Base-by-base conservation (phyloP, 1,140 invertebrate species). In the Aethina tumida region DNA sequence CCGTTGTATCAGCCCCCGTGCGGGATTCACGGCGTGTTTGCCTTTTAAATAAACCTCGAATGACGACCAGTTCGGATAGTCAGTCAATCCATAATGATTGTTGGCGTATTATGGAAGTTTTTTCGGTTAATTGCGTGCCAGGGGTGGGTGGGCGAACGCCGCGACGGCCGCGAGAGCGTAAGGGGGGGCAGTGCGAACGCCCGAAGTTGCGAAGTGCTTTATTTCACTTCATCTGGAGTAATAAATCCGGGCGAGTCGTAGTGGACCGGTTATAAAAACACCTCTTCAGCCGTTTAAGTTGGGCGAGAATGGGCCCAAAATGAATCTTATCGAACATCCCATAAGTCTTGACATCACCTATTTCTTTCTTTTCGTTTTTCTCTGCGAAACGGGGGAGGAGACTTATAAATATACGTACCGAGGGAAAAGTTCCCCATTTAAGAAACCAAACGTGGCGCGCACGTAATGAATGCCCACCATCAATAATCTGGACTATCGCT, bases 301-400 rank as follows among this genome's bases (percentile, higher is more conserved):
- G 41, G n/a, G 41, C 43, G 51, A 47, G 45, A 45, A 37, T 46
- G 48, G 55, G 55, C 54, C 52, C 54, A 59, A 64, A 65, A 65
- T 65, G 63, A 65, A 65, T 65, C 63, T 65, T 65, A 65, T 65
- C 63, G 62, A 59, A 53, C 60, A 57, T 63, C 62, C 63, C 60
- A 65, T 65, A 65, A 64, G 60, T 65, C 63, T 64, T 53, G 56
- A 61, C 62, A 65, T 63, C 62, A 63, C 61, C 63, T 64, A 71
- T 69, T 64, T 65, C 52, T 58, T 60, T 59, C 50, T 52, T 43
- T 50, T 44, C 45, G 46, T 47, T 46, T n/a, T n/a, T n/a, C 46
- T 45, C 41, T 52, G 52, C 47, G 53, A 45, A 36, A 39, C 41
- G 49, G 50, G 53, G 52, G 58, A 49, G 55, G 50, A 59, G 55